Conservation (phyloP, 2,113 vertebrate species). For the Tamias sibiricus region DNA sequence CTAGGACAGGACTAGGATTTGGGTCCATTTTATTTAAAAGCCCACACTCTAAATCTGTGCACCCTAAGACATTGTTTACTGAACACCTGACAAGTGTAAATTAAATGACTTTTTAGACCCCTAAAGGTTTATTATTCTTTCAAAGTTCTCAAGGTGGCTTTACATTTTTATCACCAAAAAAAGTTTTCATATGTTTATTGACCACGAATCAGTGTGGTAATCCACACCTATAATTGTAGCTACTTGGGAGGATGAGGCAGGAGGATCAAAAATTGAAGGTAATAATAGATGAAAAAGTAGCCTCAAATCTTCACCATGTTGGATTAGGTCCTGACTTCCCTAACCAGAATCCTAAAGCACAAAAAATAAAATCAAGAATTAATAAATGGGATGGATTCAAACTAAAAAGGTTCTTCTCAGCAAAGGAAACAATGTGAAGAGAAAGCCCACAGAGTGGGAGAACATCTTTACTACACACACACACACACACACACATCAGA, state of each 20-base stretch:
- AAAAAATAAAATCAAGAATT: too few species aligned
- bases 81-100: background rate
- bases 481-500: too few species aligned
- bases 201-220: too few species aligned
- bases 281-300: too few species aligned
- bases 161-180: background rate
- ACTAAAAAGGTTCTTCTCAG: too few species aligned
- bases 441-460: too few species aligned
- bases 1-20: background rate
- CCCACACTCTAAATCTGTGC: background rate
- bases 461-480: too few species aligned
- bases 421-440: too few species aligned
- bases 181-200: background rate
- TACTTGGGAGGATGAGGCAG: background rate
- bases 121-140: background rate
- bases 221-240: background rate
- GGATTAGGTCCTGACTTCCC: too few species aligned
- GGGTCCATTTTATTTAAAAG: background rate
- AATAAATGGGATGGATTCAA: too few species aligned
- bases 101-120: background rate
- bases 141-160: background rate
- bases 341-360: too few species aligned
- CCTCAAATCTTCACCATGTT: too few species aligned
- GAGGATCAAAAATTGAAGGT: background rate
- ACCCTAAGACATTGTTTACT: background rate